A percentile compares a stretch with the other conserved stretches of the same genome.
Conservation (phyloP, 2,797 vertebrate genomes). For the Takifugu rubripes region DNA sequence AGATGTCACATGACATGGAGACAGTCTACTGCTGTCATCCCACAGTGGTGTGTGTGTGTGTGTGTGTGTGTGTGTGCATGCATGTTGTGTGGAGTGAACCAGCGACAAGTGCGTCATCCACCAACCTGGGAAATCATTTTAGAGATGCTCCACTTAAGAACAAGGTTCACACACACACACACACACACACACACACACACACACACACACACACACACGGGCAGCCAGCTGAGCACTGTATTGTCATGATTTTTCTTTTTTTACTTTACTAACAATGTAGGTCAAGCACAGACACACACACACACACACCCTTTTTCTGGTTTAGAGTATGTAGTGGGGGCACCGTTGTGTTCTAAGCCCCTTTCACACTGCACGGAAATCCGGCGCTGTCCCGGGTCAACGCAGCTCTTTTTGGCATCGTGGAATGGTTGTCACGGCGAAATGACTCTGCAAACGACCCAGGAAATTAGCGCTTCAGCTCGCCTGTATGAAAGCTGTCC, state of each 20-base stretch:
- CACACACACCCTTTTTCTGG: constrained; percentile 1
- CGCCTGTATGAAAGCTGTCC: too few relatives aligned
- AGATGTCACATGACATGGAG: not conserved
- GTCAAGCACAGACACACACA: constrained; percentile 26
- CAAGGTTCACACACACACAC: constrained; percentile 7
- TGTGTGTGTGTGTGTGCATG: constrained; percentile 34
- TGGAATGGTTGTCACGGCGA: too few relatives aligned
- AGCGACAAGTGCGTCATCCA: constrained; percentile 58
- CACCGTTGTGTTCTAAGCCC: too few relatives aligned
- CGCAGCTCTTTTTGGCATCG: too few relatives aligned
- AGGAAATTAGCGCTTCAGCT: too few relatives aligned
- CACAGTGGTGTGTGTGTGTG: constrained; percentile 8
- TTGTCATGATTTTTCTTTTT: constrained; percentile 37
- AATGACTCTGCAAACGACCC: too few relatives aligned
- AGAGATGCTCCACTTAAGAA: constrained; percentile 62
- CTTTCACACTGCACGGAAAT: too few relatives aligned
- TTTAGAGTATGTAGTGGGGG: not conserved
- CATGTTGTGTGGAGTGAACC: constrained; percentile 48
- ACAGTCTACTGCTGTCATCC: constrained; percentile 17
- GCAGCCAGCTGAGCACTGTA: constrained; percentile 41
- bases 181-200: not conserved
- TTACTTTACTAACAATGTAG: constrained; percentile 47
- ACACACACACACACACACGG: constrained; percentile 5
- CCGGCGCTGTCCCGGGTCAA: too few relatives aligned
- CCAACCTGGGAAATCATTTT: constrained; percentile 41